Evolutionary conservation across 2,797 vertebrate genomes (phyloP).

Genomic region (Peromyscus aztecus): DNA sequence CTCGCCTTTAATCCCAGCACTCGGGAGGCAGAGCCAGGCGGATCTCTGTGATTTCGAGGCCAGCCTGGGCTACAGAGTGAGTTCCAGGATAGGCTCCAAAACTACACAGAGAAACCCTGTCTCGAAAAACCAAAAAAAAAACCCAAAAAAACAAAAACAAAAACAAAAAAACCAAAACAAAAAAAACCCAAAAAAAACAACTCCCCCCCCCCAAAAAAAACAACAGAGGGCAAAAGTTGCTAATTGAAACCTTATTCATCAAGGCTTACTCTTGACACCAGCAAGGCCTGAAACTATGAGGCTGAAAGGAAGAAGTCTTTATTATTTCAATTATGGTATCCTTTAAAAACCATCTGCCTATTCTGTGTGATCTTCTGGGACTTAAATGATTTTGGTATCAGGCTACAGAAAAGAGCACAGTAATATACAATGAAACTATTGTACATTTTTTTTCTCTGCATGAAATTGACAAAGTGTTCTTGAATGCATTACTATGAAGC

Average conservation of each 20-base stretch:
- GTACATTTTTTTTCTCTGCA: neutral
- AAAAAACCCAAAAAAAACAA: too few relatives aligned
- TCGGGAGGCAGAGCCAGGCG: too few relatives aligned
- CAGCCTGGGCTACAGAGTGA: too few relatives aligned
- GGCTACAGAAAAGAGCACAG: slow-evolving; percentile 45
- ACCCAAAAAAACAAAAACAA: too few relatives aligned
- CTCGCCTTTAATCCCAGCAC: too few relatives aligned
- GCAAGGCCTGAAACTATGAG: neutral
- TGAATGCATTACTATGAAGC: neutral
- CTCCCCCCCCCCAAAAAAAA: too few relatives aligned
- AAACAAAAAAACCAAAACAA: too few relatives aligned
- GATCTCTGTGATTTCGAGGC: too few relatives aligned
- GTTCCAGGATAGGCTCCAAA: too few relatives aligned
- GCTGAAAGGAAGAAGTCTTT: slow-evolving; percentile 14
- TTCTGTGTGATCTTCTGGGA: slow-evolving; percentile 23
- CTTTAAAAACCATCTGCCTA: slow-evolving; percentile 43
- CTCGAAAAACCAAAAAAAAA: too few relatives aligned
- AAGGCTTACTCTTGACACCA: neutral
- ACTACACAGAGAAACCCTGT: too few relatives aligned
- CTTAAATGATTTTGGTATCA: slow-evolving; percentile 52
- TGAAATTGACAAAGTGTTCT: neutral
- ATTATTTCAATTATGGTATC: slow-evolving; percentile 33
- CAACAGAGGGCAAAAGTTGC: neutral
- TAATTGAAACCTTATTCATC: neutral
- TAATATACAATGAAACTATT: slow-evolving; percentile 41